Evolutionary conservation across 1,140 invertebrate genomes (phyloP), one percentile per base, ranked within the genome.

Genomic region (Saccostrea cuccullata): DNA sequence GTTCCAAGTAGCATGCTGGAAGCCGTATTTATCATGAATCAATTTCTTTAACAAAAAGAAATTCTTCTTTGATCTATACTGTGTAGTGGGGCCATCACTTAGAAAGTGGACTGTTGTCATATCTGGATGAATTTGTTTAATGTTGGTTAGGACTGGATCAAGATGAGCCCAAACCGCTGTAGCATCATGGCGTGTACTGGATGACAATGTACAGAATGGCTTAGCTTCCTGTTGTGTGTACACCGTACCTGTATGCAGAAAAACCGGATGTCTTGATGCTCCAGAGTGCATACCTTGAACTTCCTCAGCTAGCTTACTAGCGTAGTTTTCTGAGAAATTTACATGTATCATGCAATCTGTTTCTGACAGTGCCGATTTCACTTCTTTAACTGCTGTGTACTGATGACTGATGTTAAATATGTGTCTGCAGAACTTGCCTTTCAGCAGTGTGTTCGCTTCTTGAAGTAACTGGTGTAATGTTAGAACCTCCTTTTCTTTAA

Each of bases 101-200:
- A 36, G 2, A 36, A 36, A 1, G 30, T 36, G 30, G 30, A 36
- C 30, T n/a, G n/a, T n/a, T n/a, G n/a, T n/a, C n/a, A n/a, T n/a
- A n/a, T n/a, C n/a, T 36, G 2, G 0, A 60, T 60, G 58, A 17
- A 17, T 87, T 58, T 23, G 11, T 11, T 60, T 89, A 20, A 92
- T 85, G 1, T 89, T 60, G 13, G 82, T 70, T 13, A 91, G 60
- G 23, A 90, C 56, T 17, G 89, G 89, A 4, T 87, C n/a, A 12
- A 91, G n/a, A 64, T 91, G 83, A 67, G 91, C 82, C 92, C 90
- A 91, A 58, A 92, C 90, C 64, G 89, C 85, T 58, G 64, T 55
- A 8, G 91, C 89, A 82, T 88, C 91, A 86, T 93, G 88, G 23
- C 84, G 60, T 13, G 55, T 77, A 47, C 30, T 70, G 55, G 89